Evolutionary conservation across 2,888 invertebrate species (phyloP), one percentile per base, ranked within the genome.

Genomic region (Callyntrura guangdongensis): DNA sequence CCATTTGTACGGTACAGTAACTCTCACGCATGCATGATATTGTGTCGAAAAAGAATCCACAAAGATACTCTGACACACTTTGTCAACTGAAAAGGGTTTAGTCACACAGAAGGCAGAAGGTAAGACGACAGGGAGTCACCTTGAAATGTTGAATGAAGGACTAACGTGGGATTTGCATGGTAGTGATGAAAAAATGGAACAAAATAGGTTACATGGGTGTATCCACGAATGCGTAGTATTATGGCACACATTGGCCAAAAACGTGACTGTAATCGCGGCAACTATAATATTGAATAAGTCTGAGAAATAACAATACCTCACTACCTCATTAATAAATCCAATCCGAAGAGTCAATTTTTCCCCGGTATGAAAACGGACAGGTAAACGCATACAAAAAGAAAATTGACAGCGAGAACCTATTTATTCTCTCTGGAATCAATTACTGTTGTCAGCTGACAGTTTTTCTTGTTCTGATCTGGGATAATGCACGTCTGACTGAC

Each of bases 111-210:
- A 69, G 14, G 4, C 53, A 79, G 81, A 79, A 79, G 67, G 53
- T 56, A 67, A 87, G 87, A 61, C 79, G 87, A 87, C 87, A 87
- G 77, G 5, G 22, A 79, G 79, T 81, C 81, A 87, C 87, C 87
- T 87, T 87, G 81, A 81, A 79, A 81, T 25, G 45, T 59, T 27
- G 53, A 74, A 45, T 67, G 67, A 14, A n/a, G 56, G 17, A 27
- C 25, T 22, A 77, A 49, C 53, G 22, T 77, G 53, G 53, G 49
- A 77, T 77, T 77, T n/a, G 53, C 14, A 77, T 77, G 36, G 25
- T 12, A n/a, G 9, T 45, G 69, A 69, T 67, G 12, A 67, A 1
- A 64, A 64, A 22, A 0, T 27, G 27, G 5, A 0, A 67, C 5
- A 67, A 67, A 12, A 67, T 27, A 67, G 56, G 56, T 14, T n/a